Base-by-base conservation (phyloP, 2,113 vertebrate genomes). In the Paradisaea rubra region DNA sequence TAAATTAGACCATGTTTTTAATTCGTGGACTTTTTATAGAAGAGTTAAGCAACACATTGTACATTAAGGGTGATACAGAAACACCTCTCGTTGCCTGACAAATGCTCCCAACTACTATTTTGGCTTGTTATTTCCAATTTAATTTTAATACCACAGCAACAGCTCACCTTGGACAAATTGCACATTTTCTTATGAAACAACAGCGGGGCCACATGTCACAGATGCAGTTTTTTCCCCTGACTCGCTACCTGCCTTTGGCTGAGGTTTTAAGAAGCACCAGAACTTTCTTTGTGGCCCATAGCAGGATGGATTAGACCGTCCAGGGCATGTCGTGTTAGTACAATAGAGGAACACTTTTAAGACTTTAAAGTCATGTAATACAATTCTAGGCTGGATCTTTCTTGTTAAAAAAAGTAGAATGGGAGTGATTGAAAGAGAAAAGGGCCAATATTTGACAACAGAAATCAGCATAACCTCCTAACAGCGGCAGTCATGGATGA, bases 391-490 rank as follows among this genome's bases (percentile, higher is more conserved):
- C 97, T 98, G 96, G 94, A 97, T 97, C 96, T 97, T 97, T 98
- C 97, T 97, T 97, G 97, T 97, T 97, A 92, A 97, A 96, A 97
- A 97, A 97, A 97, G 97, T 54, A 96, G 97, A 98, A 98, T 96
- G 96, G 97, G 94, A 97, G 98, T 98, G 97, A 98, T 97, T 97
- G 96, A 97, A 97, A 98, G 96, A 98, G 96, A 98, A 98, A 98
- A 95, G 97, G 96, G 96, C 97, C 97, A 98, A 98, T 98, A 98
- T 98, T 98, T 98, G 97, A 98, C 98, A 98, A 98, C 98, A 98
- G 97, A 98, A 98, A 98, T 98, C 98, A 98, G 98, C 97, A 98
- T 98, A 98, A 98, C 98, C 98, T 98, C 98, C 98, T 98, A 97
- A 98, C 97, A 97, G 98, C 92, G 52, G 97, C 97, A 97, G 98